Base-by-base conservation (phyloP, 2,113 vertebrate species). In the Harpagus bidentatus region DNA sequence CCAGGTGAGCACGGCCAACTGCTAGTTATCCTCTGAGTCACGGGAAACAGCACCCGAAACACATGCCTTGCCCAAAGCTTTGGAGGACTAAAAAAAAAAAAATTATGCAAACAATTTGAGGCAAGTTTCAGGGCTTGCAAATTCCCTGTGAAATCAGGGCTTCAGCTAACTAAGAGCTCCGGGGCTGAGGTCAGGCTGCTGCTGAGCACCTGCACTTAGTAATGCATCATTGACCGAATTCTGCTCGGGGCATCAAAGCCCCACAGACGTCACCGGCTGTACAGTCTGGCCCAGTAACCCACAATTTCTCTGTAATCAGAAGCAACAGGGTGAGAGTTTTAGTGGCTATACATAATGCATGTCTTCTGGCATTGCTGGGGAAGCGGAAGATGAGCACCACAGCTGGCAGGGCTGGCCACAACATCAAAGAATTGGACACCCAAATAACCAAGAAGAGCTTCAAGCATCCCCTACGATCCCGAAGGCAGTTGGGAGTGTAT, bases 21-120 rank as follows among this genome's bases (percentile, higher is more conserved):
- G 59, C 88, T 84, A 66, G 34, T 94, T 95, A 94, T 76, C 61
- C 43, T 88, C 92, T 95, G 94, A 96, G 88, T 94, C 95, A 95
- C 4, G 5, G 95, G 95, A 93, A 95, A 47, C 62, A 90, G 85
- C 74, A 90, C 23, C 67, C 11, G 0, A 78, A 93, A 85, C 61
- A 32, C 43, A 62, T 1, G 69, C 92, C 59, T 70, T 67, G 74
- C 63, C 76, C 82, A 93, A 69, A 87, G 78, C 78, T 79, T 16
- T 31, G 48, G 53, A 42, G 20, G 29, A 42, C 61, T 43, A 2
- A 32, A 42, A 47, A 65, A 31, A 36, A 42, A 71, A 69, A 42
- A 29, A 16, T 8, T 4, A 93, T 38, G 78, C 67, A 73, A 72
- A 42, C 0, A 0, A 40, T 82, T 48, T 52, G 43, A 85, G 29